Conservation (phyloP, 2,797 vertebrate genomes). For the Psittacula echo region DNA sequence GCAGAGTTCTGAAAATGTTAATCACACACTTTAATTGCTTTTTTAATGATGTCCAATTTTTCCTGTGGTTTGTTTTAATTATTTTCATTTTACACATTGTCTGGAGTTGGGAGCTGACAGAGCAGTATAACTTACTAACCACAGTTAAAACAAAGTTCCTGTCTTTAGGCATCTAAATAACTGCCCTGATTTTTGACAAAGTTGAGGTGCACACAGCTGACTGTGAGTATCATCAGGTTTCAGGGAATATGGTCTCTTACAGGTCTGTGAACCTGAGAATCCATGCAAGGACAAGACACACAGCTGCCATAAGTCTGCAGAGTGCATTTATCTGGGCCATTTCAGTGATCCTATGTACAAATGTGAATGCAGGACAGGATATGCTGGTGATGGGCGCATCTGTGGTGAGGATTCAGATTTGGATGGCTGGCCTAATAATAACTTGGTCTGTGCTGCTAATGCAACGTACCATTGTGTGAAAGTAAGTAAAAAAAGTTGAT, state of each 20-base stretch:
- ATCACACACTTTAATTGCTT: background rate
- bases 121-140: background rate
- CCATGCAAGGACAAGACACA: conserved; percentile 95
- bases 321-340: conserved; percentile 95
- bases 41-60: background rate
- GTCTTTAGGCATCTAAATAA: background rate
- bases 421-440: conserved; percentile 98
- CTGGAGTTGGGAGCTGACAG: background rate
- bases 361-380: conserved; percentile 95
- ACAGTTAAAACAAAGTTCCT: background rate
- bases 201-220: background rate
- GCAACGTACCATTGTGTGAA: conserved; percentile 93
- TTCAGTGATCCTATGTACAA: conserved; percentile 98
- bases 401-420: conserved; percentile 97
- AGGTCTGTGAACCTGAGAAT: conserved; percentile 97
- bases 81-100: background rate
- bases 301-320: conserved; percentile 90
- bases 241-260: background rate
- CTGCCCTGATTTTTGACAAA: background rate
- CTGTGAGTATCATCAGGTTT: background rate
- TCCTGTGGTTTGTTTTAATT: background rate
- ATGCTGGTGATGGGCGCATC: conserved; percentile 93
- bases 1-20: background rate
- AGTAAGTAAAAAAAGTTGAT: conserved; percentile 75
- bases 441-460: conserved; percentile 92